Percentiles rank a stretch among this genome's conserved stretches.
These are phyloP conservation scores for Hozukius guyotensis DNA, from an alignment of 2,797 vertebrate species.

Conservation along the genomic window DNA sequence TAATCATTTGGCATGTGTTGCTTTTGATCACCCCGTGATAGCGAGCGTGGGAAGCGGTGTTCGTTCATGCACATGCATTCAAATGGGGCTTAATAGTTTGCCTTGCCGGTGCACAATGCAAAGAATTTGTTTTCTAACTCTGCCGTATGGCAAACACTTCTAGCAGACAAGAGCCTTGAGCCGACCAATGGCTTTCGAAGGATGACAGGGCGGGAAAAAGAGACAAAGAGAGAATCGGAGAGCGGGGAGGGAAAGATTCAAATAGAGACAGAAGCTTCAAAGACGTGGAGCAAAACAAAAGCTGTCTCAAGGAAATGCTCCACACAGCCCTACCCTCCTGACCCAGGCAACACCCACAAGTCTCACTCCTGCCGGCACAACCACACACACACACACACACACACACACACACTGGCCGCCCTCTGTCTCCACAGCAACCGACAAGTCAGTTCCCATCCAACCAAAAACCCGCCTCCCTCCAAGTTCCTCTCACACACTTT, in stretches of 20 bases:
- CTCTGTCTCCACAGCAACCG: conserved; percentile 71
- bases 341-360: conserved; percentile 62
- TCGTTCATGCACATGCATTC: conserved; percentile 10
- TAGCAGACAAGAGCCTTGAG: conserved; percentile 11
- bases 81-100: neutral
- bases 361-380: conserved; percentile 38
- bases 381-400: conserved; percentile 14
- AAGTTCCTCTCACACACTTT: neutral
- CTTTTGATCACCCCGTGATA: neutral
- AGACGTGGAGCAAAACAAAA: conserved; percentile 63
- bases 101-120: neutral
- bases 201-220: conserved; percentile 62
- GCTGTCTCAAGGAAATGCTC: conserved; percentile 55
- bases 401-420: conserved; percentile 2
- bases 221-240: conserved; percentile 40
- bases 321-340: conserved; percentile 54
- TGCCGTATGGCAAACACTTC: conserved; percentile 24
- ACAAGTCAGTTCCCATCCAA: conserved; percentile 61
- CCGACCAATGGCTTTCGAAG: conserved; percentile 42
- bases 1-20: neutral
- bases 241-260: conserved; percentile 20
- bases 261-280: conserved; percentile 46
- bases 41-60: neutral
- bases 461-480: conserved; percentile 41
- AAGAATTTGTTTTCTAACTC: no score